These are phyloP conservation scores for Colletes gigas DNA, from an alignment of 1,140 invertebrate genomes.

Conservation along the genomic window DNA sequence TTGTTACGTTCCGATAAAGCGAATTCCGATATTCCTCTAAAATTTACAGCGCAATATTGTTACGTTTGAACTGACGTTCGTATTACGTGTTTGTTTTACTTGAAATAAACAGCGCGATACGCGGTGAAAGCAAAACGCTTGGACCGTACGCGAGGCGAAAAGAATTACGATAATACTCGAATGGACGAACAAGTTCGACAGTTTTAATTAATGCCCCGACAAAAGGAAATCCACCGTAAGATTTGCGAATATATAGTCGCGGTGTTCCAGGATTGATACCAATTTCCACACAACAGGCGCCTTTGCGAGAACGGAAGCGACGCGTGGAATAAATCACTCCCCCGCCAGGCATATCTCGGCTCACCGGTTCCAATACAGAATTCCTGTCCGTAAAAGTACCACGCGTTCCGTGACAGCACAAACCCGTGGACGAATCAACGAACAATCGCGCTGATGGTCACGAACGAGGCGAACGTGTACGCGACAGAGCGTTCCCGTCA, in stretches of 20 bases:
- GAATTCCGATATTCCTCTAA: background rate
- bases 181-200: too few species aligned
- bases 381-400: background rate
- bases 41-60: background rate
- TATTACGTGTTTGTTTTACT: background rate
- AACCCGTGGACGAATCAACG: slow-evolving; percentile 15
- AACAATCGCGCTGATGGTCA: slow-evolving; percentile 31
- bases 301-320: background rate
- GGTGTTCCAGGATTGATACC: too few species aligned
- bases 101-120: background rate
- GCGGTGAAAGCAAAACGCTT: background rate
- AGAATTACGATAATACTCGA: too few species aligned
- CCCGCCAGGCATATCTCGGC: background rate
- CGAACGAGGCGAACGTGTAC: background rate
- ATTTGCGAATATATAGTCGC: too few species aligned
- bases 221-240: too few species aligned
- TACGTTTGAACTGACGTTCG: background rate
- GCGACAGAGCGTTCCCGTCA: slow-evolving; percentile 29
- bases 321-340: slow-evolving; percentile 15
- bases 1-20: background rate
- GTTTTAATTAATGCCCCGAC: too few species aligned
- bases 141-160: too few species aligned
- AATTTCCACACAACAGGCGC: background rate
- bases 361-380: background rate
- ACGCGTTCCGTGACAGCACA: background rate